Base-by-base conservation (phyloP, 2,113 vertebrate species). In the Hiodon alosoides region DNA sequence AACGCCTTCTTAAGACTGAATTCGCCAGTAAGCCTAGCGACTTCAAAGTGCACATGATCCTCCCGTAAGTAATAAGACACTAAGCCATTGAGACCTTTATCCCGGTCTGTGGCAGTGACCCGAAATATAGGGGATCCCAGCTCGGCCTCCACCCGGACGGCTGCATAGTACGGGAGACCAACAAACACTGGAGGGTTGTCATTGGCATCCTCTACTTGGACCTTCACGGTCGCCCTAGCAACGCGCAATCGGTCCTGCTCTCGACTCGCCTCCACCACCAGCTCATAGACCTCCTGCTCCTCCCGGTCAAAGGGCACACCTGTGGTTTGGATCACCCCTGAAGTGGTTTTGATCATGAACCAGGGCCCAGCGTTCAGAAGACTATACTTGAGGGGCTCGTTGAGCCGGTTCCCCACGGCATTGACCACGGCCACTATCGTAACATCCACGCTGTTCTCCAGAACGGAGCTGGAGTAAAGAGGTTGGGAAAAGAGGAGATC, bases 81-180 rank as follows among this genome's bases (percentile, higher is more conserved):
- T 5, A 94, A 92, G 6, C 94, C 94, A 73, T 99, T 99, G 72
- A 89, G 84, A 67, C 87, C 94, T 74, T 87, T 87, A 84, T 99
- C 97, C 81, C 83, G 87, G 87, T 99, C 97, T n/a, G 90, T 82
- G 53, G 97, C 94, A 0, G 90, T 94, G 16, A 96, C 94, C 79
- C 77, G 91, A 83, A 96, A 96, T 74, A 99, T 92, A 55, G 90
- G 80, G 16, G 93, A 95, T n/a, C 94, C 95, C 3, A 93, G 93
- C 7, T 95, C 89, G 51, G 96, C 94, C 69, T 98, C 96, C 2
- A 97, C 94, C 81, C 96, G 95, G 71, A 98, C 96, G 54, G 93
- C 91, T 77, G 97, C 96, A 0, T 98, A 98, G 85, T 99, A 99
- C 0, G 97, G 97, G 60, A 98, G 94, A 67, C 94, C 93, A 9